Percentiles rank a stretch among this genome's conserved stretches.
phyloP scores from a whole-genome alignment of 2,797 vertebrate genomes.

The Artibeus jamaicensis region DNA sequence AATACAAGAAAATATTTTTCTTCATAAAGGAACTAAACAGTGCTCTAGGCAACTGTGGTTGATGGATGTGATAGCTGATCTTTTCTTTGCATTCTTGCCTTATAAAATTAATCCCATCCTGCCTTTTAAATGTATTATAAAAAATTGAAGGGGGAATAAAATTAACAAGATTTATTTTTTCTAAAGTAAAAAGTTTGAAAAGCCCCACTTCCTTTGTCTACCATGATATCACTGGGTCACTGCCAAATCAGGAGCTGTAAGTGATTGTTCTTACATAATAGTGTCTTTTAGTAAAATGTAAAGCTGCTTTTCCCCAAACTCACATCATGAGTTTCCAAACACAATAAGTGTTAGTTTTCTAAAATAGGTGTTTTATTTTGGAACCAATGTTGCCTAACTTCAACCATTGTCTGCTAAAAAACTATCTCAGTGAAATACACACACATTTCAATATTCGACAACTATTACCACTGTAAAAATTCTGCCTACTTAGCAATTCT shows the following conservation, averaged over 20 bases:
- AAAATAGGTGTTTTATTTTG: slow-evolving; percentile 43
- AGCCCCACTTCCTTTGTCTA: not conserved
- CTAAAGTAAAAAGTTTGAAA: slow-evolving; percentile 44
- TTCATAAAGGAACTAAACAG: not conserved
- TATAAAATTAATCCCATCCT: slow-evolving; percentile 14
- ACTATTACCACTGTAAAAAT: not conserved
- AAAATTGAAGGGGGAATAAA: not conserved
- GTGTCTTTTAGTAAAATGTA: not conserved
- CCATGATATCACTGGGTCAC: not conserved
- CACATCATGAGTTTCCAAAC: slow-evolving; percentile 36
- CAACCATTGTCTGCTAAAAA: not conserved
- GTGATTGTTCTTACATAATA: not conserved
- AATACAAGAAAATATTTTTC: not conserved
- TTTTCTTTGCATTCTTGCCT: not conserved
- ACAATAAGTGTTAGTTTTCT: slow-evolving; percentile 36
- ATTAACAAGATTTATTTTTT: slow-evolving; percentile 4
- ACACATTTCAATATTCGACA: slow-evolving; percentile 26
- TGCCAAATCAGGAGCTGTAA: not conserved
- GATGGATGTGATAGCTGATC: not conserved
- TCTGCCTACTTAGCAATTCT: not conserved
- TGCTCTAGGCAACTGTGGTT: not conserved
- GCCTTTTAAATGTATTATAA: not conserved
- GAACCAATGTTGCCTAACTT: slow-evolving; percentile 25
- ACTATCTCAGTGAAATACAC: not conserved
- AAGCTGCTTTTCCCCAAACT: slow-evolving; percentile 32